phyloP scores from a whole-genome alignment of 2,113 vertebrate genomes.

The Channa maculata region DNA sequence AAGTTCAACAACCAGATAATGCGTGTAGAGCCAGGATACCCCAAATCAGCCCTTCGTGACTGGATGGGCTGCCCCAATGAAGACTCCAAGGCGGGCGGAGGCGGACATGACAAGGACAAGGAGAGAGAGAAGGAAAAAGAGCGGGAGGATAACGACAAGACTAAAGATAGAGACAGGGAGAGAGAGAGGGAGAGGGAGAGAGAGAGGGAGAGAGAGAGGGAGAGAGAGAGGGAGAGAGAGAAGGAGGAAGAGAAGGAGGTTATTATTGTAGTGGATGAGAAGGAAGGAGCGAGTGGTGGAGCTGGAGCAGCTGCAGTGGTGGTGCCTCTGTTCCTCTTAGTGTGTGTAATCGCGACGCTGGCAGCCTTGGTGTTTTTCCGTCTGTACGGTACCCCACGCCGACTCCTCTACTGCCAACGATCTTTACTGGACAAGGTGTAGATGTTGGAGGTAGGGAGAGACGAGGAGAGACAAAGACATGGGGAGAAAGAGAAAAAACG shows the following conservation, averaged over 20 bases:
- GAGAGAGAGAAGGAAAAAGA: slow-evolving; percentile 60
- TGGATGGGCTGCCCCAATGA: slow-evolving; percentile 89
- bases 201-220: slow-evolving; percentile 40
- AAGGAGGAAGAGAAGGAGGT: slow-evolving; percentile 81
- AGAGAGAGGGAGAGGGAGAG: slow-evolving; percentile 43
- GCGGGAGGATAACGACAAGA: slow-evolving; percentile 55
- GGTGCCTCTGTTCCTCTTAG: slow-evolving; percentile 86
- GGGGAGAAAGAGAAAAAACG: slow-evolving; percentile 4
- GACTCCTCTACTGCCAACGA: slow-evolving; percentile 91
- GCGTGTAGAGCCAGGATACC: slow-evolving; percentile 90
- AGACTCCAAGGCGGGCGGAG: slow-evolving; percentile 80
- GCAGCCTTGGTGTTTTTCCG: slow-evolving; percentile 88
- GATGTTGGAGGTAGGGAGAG: slow-evolving; percentile 32
- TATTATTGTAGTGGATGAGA: slow-evolving; percentile 84
- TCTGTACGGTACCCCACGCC: slow-evolving; percentile 88
- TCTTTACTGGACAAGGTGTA: slow-evolving; percentile 94
- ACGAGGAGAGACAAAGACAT: slow-evolving; percentile 29
- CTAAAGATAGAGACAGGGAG: slow-evolving; percentile 48
- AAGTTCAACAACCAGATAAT: slow-evolving; percentile 93
- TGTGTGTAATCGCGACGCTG: slow-evolving; percentile 86
- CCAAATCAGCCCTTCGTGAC: slow-evolving; percentile 89
- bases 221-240: slow-evolving; percentile 18
- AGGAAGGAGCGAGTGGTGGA: slow-evolving; percentile 55
- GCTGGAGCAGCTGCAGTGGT: slow-evolving; percentile 79
- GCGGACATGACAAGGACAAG: slow-evolving; percentile 73